These are phyloP conservation scores for Spea hammondii DNA, from an alignment of 2,797 vertebrate genomes.

Conservation along the genomic window DNA sequence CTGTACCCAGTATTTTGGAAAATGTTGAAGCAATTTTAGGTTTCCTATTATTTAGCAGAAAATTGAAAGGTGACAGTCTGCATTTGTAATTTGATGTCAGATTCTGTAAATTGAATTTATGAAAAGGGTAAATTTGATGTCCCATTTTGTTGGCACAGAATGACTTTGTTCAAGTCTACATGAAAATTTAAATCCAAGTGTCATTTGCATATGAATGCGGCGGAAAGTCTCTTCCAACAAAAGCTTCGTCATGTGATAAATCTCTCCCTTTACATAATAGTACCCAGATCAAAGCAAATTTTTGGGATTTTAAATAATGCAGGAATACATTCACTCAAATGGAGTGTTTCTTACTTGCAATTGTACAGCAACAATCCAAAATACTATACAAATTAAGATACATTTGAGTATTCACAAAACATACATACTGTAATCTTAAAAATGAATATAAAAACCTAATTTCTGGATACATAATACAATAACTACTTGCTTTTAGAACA, in stretches of 20 bases:
- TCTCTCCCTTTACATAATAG: too few species aligned
- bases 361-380: too few species aligned
- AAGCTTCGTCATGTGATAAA: background rate
- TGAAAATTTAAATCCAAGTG: background rate
- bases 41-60: background rate
- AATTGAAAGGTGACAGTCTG: background rate
- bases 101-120: constrained; percentile 5
- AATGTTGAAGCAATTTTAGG: background rate
- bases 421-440: too few species aligned
- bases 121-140: background rate
- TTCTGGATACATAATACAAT: too few species aligned
- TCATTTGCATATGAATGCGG: constrained; percentile 5
- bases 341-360: too few species aligned
- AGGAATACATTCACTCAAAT: too few species aligned
- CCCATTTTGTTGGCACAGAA: background rate
- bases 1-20: background rate
- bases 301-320: too few species aligned
- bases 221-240: background rate
- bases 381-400: too few species aligned
- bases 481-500: too few species aligned
- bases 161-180: background rate
- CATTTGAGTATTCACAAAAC: too few species aligned
- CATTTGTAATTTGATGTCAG: background rate
- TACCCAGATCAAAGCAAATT: too few species aligned
- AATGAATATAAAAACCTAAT: too few species aligned